Evolutionary conservation across 1,140 invertebrate species (phyloP), one percentile per base, ranked within the genome.

Genomic region (Neocloeon triangulifer): DNA sequence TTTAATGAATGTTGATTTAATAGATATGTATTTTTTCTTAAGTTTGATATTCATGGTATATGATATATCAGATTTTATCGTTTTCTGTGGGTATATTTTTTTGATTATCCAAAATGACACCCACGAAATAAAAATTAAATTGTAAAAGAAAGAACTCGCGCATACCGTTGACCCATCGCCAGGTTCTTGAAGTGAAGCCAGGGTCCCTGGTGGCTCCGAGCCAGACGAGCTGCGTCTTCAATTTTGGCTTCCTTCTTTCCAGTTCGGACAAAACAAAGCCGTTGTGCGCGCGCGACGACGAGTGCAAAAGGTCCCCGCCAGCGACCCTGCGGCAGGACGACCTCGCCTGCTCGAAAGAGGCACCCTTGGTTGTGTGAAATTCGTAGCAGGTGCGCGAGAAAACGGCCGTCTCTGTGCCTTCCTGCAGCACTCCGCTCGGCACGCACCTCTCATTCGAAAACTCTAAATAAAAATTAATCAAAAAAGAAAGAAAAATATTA

Each of bases 91-190:
- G n/a, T n/a, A n/a, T n/a, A n/a, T n/a, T n/a, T n/a, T n/a, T n/a
- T n/a, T n/a, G n/a, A n/a, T n/a, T n/a, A n/a, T n/a, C n/a, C n/a
- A n/a, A n/a, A n/a, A n/a, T n/a, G n/a, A n/a, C n/a, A n/a, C n/a
- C n/a, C n/a, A n/a, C n/a, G n/a, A n/a, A n/a, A n/a, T n/a, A n/a
- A n/a, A n/a, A n/a, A n/a, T n/a, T n/a, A n/a, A n/a, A n/a, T n/a
- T n/a, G n/a, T n/a, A n/a, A n/a, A n/a, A n/a, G n/a, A n/a, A n/a
- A n/a, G n/a, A n/a, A n/a, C n/a, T 38, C 23, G 25, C 36, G 41
- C 63, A 60, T 55, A 85, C 81, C 80, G 46, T 81, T 72, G 13
- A 86, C 74, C 82, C 82, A 88, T 52, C 73, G 73, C 82, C 82
- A 91, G 2, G 72, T 82, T 32, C 76, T 62, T 0, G 72, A 72